A percentile compares a stretch with the other conserved stretches of the same genome.
Evolutionary conservation across 2,888 invertebrate genomes (phyloP).

Genomic region (Rambutsinella grinnellia): DNA sequence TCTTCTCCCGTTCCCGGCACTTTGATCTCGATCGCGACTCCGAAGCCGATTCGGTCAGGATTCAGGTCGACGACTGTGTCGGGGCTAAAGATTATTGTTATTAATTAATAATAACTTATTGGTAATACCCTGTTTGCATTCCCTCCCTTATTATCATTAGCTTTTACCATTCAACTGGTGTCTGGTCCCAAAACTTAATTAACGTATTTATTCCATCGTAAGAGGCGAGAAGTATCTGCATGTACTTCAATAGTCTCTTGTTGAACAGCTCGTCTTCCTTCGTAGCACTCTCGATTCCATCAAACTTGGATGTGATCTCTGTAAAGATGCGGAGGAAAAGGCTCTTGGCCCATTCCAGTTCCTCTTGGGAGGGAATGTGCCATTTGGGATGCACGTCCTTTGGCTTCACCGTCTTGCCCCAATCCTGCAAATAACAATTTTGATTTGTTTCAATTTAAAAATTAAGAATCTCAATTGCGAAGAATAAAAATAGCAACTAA

Average conservation of each 20-base stretch:
- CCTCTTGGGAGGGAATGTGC: conserved; percentile 82
- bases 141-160: not conserved
- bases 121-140: no score
- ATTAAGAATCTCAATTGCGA: not conserved
- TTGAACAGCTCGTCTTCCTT: conserved; percentile 72
- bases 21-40: conserved; percentile 58
- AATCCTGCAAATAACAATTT: conserved; percentile 73
- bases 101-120: not conserved
- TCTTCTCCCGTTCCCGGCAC: conserved; percentile 50
- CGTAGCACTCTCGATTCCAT: conserved; percentile 74
- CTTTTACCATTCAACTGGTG: conserved; percentile 67
- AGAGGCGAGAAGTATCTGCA: conserved; percentile 78
- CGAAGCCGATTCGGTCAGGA: conserved; percentile 67
- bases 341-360: conserved; percentile 77
- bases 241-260: conserved; percentile 77
- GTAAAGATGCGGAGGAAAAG: conserved; percentile 69
- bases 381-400: conserved; percentile 79
- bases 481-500: not conserved
- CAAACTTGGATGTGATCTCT: conserved; percentile 72
- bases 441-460: not conserved
- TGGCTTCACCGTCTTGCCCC: conserved; percentile 82
- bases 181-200: conserved; percentile 80
- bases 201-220: conserved; percentile 77
- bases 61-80: conserved; percentile 74
- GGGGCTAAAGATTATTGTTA: no score